Base-by-base conservation (phyloP, 2,888 invertebrate genomes). In the Drosophila neutralis region DNA sequence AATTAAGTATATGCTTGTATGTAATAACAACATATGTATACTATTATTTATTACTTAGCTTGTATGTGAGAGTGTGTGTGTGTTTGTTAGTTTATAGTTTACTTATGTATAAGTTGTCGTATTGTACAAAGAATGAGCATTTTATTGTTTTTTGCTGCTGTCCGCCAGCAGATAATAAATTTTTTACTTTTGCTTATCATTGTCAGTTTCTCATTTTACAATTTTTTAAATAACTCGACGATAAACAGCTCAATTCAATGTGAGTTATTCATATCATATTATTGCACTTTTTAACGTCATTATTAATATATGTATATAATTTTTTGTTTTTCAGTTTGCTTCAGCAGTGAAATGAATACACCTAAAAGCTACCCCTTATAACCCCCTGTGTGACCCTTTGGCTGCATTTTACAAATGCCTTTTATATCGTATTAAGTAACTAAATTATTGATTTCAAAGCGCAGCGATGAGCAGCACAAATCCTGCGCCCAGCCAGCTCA, bases 371-470 rank as follows among this genome's bases (percentile, higher is more conserved):
- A 74, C 73, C 74, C 74, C 63, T 48, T 73, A 24, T 73, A 73
- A 49, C 68, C 73, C 73, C 70, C 69, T 36, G 51, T 68, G 48
- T 69, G 31, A 74, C 85, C 87, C 87, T 87, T 87, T 87, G 87
- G 87, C 87, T 87, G 87, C 87, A 87, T 87, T 87, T 87, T 84
- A 53, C 33, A 87, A 87, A 87, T 86, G 87, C 87, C 73, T 68
- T 53, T 52, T 40, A 24, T 36, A 15, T 53, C 38, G 15, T 48
- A 42, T 56, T n/a, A 64, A 71, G 72, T 69, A 73, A 58, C 56
- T 60, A 67, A 76, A 31, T 68, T 69, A 80, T 76, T 76, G 83
- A 86, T 73, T 82, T 82, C 84, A 74, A 68, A 80, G 76, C 80
- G 80, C 56, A 69, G 69, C 57, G 38, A 66, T 64, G 27, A 83